These are phyloP conservation scores for Heliconius aoede DNA, from an alignment of 2,888 invertebrate species.

Conservation along the genomic window DNA sequence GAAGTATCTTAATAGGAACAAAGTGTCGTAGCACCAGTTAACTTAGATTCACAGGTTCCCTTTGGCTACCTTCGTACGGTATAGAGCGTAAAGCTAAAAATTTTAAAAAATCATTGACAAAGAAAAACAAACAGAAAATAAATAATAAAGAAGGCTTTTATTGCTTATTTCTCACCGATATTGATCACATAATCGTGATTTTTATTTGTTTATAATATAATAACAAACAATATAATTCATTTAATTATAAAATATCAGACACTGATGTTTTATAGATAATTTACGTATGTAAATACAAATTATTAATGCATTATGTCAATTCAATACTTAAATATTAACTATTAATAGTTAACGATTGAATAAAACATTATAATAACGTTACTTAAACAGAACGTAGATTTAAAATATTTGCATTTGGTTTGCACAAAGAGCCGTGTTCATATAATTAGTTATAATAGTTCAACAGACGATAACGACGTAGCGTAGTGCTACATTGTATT, in stretches of 20 bases:
- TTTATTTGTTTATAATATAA: neutral
- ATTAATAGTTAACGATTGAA: neutral
- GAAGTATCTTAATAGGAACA: no score
- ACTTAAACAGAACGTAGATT: neutral
- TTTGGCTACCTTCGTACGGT: no score
- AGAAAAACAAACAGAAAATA: neutral
- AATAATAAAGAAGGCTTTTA: no score
- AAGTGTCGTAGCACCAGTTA: no score
- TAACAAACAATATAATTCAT: neutral
- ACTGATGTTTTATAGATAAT: no score
- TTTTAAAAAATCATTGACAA: neutral
- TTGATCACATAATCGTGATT: no score
- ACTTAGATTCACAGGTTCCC: no score
- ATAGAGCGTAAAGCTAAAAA: no score
- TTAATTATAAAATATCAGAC: neutral
- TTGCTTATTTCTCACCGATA: no score
- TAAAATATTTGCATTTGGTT: constrained; percentile 7
- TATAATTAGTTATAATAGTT: constrained; percentile 15
- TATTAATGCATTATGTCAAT: neutral
- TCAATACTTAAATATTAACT: neutral
- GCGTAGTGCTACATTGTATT: neutral
- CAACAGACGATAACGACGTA: constrained; percentile 10
- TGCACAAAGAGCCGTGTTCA: neutral
- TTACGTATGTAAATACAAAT: constrained; percentile 6
- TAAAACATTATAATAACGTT: neutral